A percentile compares a stretch with the other conserved stretches of the same genome.
Evolutionary conservation across 2,888 invertebrate species (phyloP).

Genomic region (Dynastes grantii): DNA sequence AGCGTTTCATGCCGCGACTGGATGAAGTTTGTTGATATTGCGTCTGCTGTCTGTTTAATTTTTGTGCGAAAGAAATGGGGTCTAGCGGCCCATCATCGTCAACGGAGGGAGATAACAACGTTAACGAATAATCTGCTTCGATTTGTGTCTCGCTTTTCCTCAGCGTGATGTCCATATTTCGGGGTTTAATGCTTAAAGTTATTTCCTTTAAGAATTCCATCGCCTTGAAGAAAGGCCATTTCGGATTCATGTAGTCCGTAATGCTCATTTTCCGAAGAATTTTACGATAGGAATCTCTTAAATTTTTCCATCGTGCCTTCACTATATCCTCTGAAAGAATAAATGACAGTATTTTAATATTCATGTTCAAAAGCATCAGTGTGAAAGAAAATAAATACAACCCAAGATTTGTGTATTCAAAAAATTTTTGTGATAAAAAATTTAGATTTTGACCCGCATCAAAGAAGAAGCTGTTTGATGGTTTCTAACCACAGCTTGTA

Average conservation of each 20-base stretch:
- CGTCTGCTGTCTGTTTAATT: conserved; percentile 32
- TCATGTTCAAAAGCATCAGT: not conserved
- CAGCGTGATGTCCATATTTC: conserved; percentile 56
- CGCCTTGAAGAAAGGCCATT: conserved; percentile 58
- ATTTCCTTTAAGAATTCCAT: conserved; percentile 60
- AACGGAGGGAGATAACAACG: conserved; percentile 48
- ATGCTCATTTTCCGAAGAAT: conserved; percentile 54
- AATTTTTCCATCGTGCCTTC: conserved; percentile 69
- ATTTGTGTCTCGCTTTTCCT: conserved; percentile 50
- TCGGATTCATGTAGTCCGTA: conserved; percentile 51
- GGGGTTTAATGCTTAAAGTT: conserved; percentile 56
- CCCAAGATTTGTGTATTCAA: no score
- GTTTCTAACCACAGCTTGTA: no score
- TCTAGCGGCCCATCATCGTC: conserved; percentile 53
- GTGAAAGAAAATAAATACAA: no score
- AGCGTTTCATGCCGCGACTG: conserved; percentile 48
- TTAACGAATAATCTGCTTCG: conserved; percentile 55
- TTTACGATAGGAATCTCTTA: conserved; percentile 63
- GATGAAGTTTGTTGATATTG: conserved; percentile 32
- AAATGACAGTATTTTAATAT: conserved; percentile 6
- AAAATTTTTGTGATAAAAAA: no score
- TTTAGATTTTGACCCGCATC: no score
- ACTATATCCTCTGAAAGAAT: conserved; percentile 67
- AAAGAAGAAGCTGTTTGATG: no score
- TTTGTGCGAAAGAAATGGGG: conserved; percentile 53